Percentiles rank a stretch among this genome's conserved stretches.
These are phyloP conservation scores for Masticophis lateralis DNA, from an alignment of 2,797 vertebrate genomes.

Conservation along the genomic window DNA sequence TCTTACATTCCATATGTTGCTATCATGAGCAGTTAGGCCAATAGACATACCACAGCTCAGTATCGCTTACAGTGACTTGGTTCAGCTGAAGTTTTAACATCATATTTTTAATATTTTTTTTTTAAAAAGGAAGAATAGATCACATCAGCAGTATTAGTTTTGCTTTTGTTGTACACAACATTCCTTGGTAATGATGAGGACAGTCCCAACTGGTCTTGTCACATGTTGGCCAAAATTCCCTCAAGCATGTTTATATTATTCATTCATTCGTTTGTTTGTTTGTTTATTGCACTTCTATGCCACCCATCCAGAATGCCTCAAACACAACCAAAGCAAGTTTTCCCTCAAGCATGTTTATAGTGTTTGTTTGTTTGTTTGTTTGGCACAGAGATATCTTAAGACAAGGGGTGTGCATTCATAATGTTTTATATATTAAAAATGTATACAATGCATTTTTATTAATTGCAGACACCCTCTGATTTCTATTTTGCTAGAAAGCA, in stretches of 20 bases:
- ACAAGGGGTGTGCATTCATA: not conserved
- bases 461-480: conserved; percentile 23
- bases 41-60: not conserved
- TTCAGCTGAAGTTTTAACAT: not conserved
- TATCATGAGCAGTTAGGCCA: not conserved
- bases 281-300: too few species aligned
- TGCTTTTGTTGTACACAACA: not conserved
- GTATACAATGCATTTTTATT: not conserved
- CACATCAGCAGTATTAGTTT: not conserved
- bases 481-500: conserved; percentile 35
- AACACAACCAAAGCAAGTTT: too few species aligned
- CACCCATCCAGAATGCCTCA: too few species aligned
- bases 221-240: not conserved
- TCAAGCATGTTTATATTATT: not conserved
- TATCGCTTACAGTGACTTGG: not conserved
- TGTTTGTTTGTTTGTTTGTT: not conserved
- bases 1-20: not conserved
- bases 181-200: not conserved
- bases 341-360: too few species aligned
- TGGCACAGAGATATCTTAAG: not conserved
- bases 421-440: not conserved
- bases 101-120: not conserved
- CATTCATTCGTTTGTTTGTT: not conserved
- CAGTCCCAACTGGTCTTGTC: not conserved
- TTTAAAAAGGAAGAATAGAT: not conserved